phyloP scores from a whole-genome alignment of 2,888 invertebrate genomes.

The Philhelius pedissequus region DNA sequence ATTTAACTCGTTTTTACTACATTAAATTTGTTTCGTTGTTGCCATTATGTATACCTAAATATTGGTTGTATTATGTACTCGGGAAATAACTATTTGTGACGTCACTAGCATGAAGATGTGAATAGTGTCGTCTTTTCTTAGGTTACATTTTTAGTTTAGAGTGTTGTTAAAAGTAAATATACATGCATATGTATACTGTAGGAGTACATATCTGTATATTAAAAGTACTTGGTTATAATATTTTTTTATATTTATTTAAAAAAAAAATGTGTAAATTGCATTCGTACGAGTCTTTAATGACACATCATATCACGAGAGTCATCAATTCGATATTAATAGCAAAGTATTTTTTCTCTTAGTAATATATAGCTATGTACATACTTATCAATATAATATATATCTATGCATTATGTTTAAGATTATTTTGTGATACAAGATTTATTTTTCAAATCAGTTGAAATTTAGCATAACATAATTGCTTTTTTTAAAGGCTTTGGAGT shows the following conservation, averaged over 20 bases:
- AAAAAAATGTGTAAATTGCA: slow-evolving; percentile 21
- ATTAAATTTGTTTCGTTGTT: slow-evolving; percentile 19
- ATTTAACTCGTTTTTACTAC: slow-evolving; percentile 73
- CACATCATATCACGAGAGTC: slow-evolving; percentile 32
- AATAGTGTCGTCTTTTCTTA: background rate
- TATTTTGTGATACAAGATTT: too few species aligned
- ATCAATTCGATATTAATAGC: background rate
- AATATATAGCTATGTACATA: too few species aligned
- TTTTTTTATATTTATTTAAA: slow-evolving; percentile 11
- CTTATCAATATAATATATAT: background rate
- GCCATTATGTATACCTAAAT: too few species aligned
- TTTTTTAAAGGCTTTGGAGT: too few species aligned
- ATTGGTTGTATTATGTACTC: background rate
- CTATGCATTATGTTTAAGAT: background rate
- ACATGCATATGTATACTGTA: too few species aligned
- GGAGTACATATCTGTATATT: background rate
- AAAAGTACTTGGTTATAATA: background rate
- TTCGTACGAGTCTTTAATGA: slow-evolving; percentile 42
- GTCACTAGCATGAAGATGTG: slow-evolving; percentile 43
- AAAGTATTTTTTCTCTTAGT: background rate
- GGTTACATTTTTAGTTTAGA: background rate
- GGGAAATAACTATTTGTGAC: slow-evolving; percentile 32
- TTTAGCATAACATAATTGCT: too few species aligned
- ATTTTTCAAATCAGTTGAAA: too few species aligned
- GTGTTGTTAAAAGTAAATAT: background rate